Evolutionary conservation across 1,140 invertebrate genomes (phyloP), one percentile per base, ranked within the genome.

Genomic region (Pseudomyrmex pallidus): DNA sequence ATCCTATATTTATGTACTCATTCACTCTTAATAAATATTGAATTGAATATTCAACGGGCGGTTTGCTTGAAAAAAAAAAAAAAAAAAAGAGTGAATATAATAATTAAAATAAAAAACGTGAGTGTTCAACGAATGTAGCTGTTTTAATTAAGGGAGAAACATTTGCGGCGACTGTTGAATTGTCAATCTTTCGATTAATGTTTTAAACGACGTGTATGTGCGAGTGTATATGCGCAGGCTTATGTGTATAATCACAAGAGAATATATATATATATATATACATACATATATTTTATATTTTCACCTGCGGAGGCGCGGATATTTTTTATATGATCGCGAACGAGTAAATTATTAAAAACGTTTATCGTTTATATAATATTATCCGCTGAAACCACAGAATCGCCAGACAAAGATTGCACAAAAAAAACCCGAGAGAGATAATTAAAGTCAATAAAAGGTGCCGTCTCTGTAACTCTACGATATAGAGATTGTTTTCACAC

Each of bases 311-410:
- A 62, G 56, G 72, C 82, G 84, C 59, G 82, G 63, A 83, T 88
- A 88, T 90, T 86, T 89, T 88, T 88, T 88, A 86, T 85, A 90
- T 82, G 57, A 88, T 80, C 85, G 66, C 76, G 72, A 63, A 68
- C 46, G 76, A 35, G 35, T 72, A 59, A 17, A 48, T 59, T 35
- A 17, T 80, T 78, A 70, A 78, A 35, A 35, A 35, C 35, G 35
- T 35, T 35, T 35, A 35, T 35, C 20, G 13, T 70, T 80, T 50
- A 70, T 80, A 61, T 80, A 35, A 35, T 80, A 61, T 72, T 54
- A 80, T 59, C 44, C 67, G 50, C 25, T 13, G 12, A 46, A 17
- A 8, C 5, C 35, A 59, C 8, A 22, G 25, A 74, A 46, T 57
- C 61, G 70, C 46, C 35, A 74, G 35, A 46, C 62, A 2, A 22